phyloP scores from a whole-genome alignment of 2,797 vertebrate genomes.

The Lepus oiostolus region DNA sequence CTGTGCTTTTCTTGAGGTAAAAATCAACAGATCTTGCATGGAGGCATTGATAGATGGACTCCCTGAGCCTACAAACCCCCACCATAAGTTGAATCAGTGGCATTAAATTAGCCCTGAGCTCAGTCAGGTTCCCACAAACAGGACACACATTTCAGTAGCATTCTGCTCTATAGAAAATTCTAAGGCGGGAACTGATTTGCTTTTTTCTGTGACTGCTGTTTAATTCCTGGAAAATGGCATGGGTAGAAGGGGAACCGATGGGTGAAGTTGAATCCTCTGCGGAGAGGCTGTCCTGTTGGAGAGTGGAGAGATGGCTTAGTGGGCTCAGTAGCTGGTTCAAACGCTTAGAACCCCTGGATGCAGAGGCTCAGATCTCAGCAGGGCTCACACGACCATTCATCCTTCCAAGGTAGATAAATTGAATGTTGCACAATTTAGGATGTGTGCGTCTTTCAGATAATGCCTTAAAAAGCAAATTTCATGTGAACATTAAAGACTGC shows the following conservation, averaged over 20 bases:
- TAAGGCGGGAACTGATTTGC: neutral
- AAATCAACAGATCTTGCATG: neutral
- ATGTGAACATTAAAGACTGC: slow-evolving; percentile 83
- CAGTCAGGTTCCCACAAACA: neutral
- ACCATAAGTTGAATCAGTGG: neutral
- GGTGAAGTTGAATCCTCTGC: slow-evolving; percentile 33
- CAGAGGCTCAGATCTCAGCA: slow-evolving; percentile 88
- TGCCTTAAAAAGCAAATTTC: slow-evolving; percentile 83
- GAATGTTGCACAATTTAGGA: slow-evolving; percentile 82
- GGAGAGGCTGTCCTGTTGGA: slow-evolving; percentile 16
- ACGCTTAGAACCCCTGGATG: slow-evolving; percentile 82
- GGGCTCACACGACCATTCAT: slow-evolving; percentile 84
- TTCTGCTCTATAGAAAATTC: slow-evolving; percentile 10
- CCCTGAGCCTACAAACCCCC: neutral
- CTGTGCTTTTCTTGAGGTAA: neutral
- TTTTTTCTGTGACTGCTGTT: slow-evolving; percentile 5
- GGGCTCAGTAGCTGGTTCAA: slow-evolving; percentile 86
- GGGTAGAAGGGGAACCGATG: neutral
- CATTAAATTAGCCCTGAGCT: neutral
- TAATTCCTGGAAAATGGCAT: slow-evolving; percentile 57
- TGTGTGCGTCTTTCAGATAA: slow-evolving; percentile 85
- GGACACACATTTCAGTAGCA: neutral
- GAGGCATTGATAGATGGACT: neutral
- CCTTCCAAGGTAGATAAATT: slow-evolving; percentile 87
- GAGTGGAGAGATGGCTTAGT: slow-evolving; percentile 72